Percentiles rank a stretch among this genome's conserved stretches.
These are phyloP conservation scores for Hypercompe scribonia DNA, from an alignment of 2,888 invertebrate species.

Conservation along the genomic window DNA sequence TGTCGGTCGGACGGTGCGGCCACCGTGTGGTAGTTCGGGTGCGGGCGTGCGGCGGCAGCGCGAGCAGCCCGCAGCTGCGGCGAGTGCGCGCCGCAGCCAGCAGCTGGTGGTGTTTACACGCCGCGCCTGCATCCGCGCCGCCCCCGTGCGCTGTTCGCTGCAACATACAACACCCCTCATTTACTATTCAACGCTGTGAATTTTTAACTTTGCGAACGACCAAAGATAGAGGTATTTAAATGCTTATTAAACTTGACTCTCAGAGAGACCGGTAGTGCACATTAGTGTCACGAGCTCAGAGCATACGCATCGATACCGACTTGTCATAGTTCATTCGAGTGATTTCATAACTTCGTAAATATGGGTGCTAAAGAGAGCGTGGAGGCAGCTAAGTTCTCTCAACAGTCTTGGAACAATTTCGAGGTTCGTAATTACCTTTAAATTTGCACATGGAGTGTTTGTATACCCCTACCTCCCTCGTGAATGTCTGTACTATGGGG, in stretches of 20 bases:
- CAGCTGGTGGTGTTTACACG: conserved; percentile 84
- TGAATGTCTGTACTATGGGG: conserved; percentile 76
- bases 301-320: conserved; percentile 81
- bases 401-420: conserved; percentile 93
- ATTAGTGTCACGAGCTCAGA: conserved; percentile 82
- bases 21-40: conserved; percentile 42
- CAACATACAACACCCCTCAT: conserved; percentile 79
- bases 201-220: conserved; percentile 81
- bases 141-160: conserved; percentile 69
- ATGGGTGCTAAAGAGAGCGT: conserved; percentile 95
- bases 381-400: conserved; percentile 93
- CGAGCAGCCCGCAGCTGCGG: conserved; percentile 69
- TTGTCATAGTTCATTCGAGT: conserved; percentile 82
- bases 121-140: conserved; percentile 71
- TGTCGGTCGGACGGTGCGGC: conserved; percentile 44
- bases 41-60: conserved; percentile 55
- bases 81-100: conserved; percentile 59
- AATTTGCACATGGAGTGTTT: conserved; percentile 86
- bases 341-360: conserved; percentile 83
- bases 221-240: conserved; percentile 82
- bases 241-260: conserved; percentile 77
- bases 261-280: conserved; percentile 80
- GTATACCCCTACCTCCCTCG: conserved; percentile 78
- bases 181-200: conserved; percentile 83
- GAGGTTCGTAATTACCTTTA: conserved; percentile 89